Evolutionary conservation across 2,113 vertebrate genomes (phyloP), one percentile per base, ranked within the genome.

Genomic region (Phocoena sinus): DNA sequence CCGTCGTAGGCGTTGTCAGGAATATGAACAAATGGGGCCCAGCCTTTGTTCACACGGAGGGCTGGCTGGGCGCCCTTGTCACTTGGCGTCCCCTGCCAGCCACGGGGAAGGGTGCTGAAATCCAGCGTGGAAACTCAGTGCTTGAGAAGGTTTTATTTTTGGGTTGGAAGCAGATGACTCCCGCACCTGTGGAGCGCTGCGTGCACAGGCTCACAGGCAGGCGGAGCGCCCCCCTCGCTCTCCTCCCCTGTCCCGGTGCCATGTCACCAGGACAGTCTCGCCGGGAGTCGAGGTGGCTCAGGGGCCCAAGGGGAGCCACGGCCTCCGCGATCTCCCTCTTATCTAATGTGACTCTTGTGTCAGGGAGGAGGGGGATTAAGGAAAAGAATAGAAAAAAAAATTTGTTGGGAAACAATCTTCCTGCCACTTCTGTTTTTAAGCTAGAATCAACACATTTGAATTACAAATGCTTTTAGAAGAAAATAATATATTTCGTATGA

Each of bases 141-240:
- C 92, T 50, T 21, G 5, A 5, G 80, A 41, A 90, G 63, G 71
- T 93, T 89, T 95, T 95, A 60, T 87, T 91, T 92, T 92, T 10
- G 63, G 86, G 77, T 17, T 74, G 41, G 90, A 47, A 50, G 74
- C 79, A 11, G 62, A 41, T 89, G 89, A 23, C 33, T 8, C 28
- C 13, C 47, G 15, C 47, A 10, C 58, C 80, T 90, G 18, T 70
- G 79, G 47, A 23, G 44, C 5, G 9, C 21, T 21, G 58, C 65
- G 84, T 20, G 41, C 31, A 26, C n/a, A 41, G 50, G 21, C 23
- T 47, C 91, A n/a, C 17, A 12, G 71, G 89, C 44, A 70, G 88
- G 23, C 25, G 3, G 8, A 13, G 65, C 15, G 31, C 65, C 65
- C 65, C 47, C 31, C 20, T 0, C 10, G 3, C 31, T 31, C 28